Base-by-base conservation (phyloP, 1,140 invertebrate species). In the Dreissena polymorpha region DNA sequence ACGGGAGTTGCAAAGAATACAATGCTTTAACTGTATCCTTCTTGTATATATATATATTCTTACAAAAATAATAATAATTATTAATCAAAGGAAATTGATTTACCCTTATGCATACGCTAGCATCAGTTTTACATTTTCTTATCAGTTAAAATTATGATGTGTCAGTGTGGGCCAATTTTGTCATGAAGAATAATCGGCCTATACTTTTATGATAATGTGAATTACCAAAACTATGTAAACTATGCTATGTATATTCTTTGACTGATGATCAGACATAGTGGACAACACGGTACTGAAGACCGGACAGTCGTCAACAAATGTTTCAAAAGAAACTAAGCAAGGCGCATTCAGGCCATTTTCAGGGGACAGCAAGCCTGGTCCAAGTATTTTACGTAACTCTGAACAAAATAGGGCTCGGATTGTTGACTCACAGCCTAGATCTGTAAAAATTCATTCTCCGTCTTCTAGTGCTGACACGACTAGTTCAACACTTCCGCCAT, bases 21-120 rank as follows among this genome's bases (percentile, higher is more conserved):
- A 73, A 18, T 82, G 79, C 29, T 82, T 82, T 57, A 82, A 74
- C 23, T 82, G 79, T 82, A 82, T 82, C 79, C 71, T 82, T 74
- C 27, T 23, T 16, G 7, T n/a, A 0, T 29, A 25, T 10, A 10
- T 23, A 75, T 53, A 12, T 27, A 60, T n/a, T n/a, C n/a, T n/a
- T n/a, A n/a, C n/a, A n/a, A n/a, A n/a, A n/a, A n/a, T n/a, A n/a
- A n/a, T n/a, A 18, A n/a, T 57, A 55, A n/a, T 13, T 27, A 12
- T 55, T n/a, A 7, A 23, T 23, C 1, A 25, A 29, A 6, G 67
- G 6, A 16, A 21, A 18, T 23, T 69, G 16, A 23, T 5, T 18
- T 21, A 13, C 18, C 16, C 27, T 25, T 23, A n/a, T n/a, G n/a
- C n/a, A n/a, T n/a, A n/a, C n/a, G n/a, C n/a, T n/a, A n/a, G n/a